These are phyloP conservation scores for Ypsolopha scabrella DNA, from an alignment of 2,888 invertebrate genomes.

Conservation along the genomic window DNA sequence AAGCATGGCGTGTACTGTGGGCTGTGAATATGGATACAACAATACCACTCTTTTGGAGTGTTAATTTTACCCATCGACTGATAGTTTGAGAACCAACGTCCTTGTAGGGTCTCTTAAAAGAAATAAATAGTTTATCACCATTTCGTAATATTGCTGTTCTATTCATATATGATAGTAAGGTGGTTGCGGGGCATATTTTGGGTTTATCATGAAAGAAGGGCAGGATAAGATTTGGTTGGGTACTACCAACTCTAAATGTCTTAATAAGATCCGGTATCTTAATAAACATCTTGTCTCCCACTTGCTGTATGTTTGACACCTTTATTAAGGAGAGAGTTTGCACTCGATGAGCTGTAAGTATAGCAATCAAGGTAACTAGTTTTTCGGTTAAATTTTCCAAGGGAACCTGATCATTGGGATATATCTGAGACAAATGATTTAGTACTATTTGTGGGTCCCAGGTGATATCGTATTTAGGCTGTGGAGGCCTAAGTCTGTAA, in stretches of 20 bases:
- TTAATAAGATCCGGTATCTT: not conserved
- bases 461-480: not conserved
- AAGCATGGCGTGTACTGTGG: not conserved
- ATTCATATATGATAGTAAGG: not conserved
- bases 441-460: constrained; percentile 1
- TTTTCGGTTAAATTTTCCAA: not conserved
- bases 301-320: not conserved
- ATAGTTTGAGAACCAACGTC: not conserved
- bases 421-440: not conserved
- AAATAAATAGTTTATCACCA: not conserved
- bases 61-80: not conserved
- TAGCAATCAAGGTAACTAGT: not conserved
- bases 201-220: not conserved
- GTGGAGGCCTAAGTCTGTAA: not conserved
- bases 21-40: not conserved
- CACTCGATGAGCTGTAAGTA: not conserved
- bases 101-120: not conserved
- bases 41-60: not conserved
- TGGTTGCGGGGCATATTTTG: not conserved
- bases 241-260: not conserved
- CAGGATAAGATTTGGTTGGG: not conserved
- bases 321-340: not conserved
- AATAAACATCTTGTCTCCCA: not conserved
- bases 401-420: not conserved
- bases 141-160: not conserved